Percentiles rank a stretch among this genome's conserved stretches.
Evolutionary conservation across 2,113 vertebrate species (phyloP).

Genomic region (Lampris incognitus): DNA sequence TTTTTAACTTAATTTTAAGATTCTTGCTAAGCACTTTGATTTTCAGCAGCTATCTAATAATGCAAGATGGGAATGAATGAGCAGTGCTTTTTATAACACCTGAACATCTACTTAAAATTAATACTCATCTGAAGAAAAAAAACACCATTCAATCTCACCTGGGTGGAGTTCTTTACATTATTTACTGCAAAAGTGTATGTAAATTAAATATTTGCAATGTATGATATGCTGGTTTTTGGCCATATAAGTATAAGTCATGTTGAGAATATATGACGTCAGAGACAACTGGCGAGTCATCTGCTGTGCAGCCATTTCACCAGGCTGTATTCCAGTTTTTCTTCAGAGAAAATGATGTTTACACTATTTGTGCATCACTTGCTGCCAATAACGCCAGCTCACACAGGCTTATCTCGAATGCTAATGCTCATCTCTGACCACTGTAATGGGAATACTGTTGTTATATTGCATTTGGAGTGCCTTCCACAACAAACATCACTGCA

Average conservation of each 20-base stretch:
- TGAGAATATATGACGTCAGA: not conserved
- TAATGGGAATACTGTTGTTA: slow-evolving; percentile 34
- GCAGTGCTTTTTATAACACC: too few species aligned
- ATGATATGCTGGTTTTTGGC: too few species aligned
- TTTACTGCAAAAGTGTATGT: not conserved
- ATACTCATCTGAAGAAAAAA: too few species aligned
- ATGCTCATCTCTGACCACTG: slow-evolving; percentile 25
- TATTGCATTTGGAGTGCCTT: not conserved
- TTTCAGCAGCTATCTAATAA: too few species aligned
- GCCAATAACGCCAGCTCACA: slow-evolving; percentile 39
- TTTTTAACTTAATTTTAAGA: too few species aligned
- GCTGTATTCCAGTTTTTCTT: slow-evolving; percentile 26
- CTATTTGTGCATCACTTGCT: slow-evolving; percentile 33
- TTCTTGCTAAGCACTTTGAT: too few species aligned
- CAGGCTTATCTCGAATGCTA: slow-evolving; percentile 17
- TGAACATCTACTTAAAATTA: too few species aligned
- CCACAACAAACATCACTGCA: slow-evolving; percentile 2
- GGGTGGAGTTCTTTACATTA: not conserved
- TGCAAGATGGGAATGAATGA: too few species aligned
- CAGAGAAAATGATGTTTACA: slow-evolving; percentile 25
- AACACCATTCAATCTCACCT: too few species aligned
- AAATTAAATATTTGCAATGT: not conserved
- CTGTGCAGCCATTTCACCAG: not conserved
- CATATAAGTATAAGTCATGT: not conserved
- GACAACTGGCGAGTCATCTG: not conserved